Evolutionary conservation across 2,113 vertebrate genomes (phyloP).

Genomic region (Paedocypris sp.): DNA sequence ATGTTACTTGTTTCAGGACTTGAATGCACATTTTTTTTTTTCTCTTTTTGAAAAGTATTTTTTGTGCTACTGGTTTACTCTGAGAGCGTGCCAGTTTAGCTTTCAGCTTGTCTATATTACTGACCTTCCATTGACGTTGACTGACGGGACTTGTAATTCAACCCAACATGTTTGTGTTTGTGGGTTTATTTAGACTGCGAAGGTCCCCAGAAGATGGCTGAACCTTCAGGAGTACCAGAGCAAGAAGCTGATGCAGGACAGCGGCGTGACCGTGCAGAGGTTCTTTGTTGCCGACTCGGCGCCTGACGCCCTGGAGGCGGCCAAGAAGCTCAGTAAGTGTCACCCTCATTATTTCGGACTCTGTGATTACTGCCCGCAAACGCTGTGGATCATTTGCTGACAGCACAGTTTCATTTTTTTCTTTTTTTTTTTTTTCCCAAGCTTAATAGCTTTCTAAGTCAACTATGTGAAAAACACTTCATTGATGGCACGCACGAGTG

Average conservation of each 20-base stretch:
- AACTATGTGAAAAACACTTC: not conserved
- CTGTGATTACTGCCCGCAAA: not conserved
- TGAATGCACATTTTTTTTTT: too few species aligned
- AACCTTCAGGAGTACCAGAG: slow-evolving; percentile 98
- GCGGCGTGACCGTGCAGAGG: slow-evolving; percentile 85
- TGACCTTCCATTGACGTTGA: too few species aligned
- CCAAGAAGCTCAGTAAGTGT: slow-evolving; percentile 86
- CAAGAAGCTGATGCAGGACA: slow-evolving; percentile 96
- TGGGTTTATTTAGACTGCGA: slow-evolving; percentile 59
- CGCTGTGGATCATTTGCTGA: not conserved
- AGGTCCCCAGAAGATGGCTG: slow-evolving; percentile 81
- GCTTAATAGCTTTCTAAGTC: not conserved
- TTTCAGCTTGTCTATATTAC: too few species aligned
- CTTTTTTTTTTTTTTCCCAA: not conserved
- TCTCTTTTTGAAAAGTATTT: too few species aligned
- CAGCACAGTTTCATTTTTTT: not conserved
- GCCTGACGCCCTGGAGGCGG: slow-evolving; percentile 81
- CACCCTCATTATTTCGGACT: not conserved
- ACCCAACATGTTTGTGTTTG: not conserved
- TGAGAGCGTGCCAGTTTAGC: too few species aligned
- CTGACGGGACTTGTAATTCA: too few species aligned
- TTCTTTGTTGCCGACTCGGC: slow-evolving; percentile 86
- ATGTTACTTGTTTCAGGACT: too few species aligned
- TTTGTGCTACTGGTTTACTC: too few species aligned
- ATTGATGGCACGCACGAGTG: slow-evolving; percentile 1